phyloP scores from a whole-genome alignment of 2,113 vertebrate genomes.

The Podarcis muralis region DNA sequence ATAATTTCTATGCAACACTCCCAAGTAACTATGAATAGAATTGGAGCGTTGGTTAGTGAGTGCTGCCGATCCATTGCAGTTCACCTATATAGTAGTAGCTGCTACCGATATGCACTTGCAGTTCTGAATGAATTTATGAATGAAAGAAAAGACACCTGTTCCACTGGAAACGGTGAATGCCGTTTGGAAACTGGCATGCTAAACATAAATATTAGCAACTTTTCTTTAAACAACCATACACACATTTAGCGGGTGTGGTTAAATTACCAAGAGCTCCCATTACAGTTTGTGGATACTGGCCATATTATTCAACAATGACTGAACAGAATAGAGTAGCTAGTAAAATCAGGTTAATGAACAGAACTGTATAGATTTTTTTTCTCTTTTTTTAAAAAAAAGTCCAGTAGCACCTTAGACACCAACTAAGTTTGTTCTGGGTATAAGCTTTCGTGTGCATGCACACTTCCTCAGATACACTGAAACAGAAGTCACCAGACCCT shows the following conservation, averaged over 20 bases:
- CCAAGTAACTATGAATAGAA: too few species aligned
- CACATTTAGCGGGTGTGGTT: background rate
- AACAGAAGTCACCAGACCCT: too few species aligned
- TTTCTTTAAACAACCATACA: background rate
- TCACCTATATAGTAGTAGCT: background rate
- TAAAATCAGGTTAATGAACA: slow-evolving; percentile 3
- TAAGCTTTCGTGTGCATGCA: too few species aligned
- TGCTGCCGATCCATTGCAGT: too few species aligned
- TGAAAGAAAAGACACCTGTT: background rate
- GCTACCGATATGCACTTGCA: background rate
- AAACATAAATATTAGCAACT: background rate
- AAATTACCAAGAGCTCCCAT: slow-evolving; percentile 6
- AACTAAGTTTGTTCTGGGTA: too few species aligned
- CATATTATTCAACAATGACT: slow-evolving; percentile 32
- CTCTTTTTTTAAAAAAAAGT: too few species aligned
- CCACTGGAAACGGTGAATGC: background rate
- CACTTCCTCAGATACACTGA: too few species aligned
- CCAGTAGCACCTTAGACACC: too few species aligned
- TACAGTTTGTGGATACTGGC: slow-evolving; percentile 35
- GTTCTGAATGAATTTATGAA: background rate
- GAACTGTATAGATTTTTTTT: too few species aligned
- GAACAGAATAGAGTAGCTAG: slow-evolving; percentile 19
- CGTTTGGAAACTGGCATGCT: background rate
- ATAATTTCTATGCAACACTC: too few species aligned
- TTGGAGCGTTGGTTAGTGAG: too few species aligned